Evolutionary conservation across 2,113 vertebrate genomes (phyloP).

Genomic region (Corvus moneduloides): DNA sequence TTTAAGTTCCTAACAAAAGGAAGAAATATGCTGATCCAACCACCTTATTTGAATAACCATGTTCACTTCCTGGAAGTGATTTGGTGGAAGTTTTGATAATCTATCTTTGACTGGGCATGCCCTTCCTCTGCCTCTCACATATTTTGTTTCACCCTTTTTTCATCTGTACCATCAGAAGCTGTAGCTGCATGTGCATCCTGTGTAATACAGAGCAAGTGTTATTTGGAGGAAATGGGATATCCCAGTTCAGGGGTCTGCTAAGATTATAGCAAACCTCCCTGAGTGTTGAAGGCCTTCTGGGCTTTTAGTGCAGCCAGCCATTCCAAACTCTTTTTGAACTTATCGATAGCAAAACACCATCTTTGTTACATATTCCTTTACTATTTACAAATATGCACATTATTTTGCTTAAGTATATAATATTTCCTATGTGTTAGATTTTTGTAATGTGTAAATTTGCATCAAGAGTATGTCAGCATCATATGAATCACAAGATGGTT

Average conservation of each 20-base stretch:
- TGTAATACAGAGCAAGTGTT: neutral
- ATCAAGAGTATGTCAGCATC: neutral
- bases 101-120: neutral
- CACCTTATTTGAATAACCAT: constrained; percentile 9
- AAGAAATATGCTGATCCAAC: neutral
- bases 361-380: neutral
- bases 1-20: neutral
- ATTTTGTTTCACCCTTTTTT: neutral
- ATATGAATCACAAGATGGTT: neutral
- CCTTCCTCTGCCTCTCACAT: neutral
- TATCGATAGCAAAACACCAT: neutral
- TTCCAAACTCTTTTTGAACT: neutral
- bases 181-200: neutral
- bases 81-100: neutral
- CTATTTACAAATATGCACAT: neutral
- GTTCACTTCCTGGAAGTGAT: neutral
- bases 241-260: neutral
- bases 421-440: neutral
- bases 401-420: neutral
- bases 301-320: neutral
- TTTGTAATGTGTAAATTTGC: neutral
- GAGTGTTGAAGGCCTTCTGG: neutral
- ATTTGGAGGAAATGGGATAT: neutral
- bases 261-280: neutral
- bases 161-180: neutral